These are phyloP conservation scores for Colius striatus DNA, from an alignment of 2,113 vertebrate species.

Conservation along the genomic window DNA sequence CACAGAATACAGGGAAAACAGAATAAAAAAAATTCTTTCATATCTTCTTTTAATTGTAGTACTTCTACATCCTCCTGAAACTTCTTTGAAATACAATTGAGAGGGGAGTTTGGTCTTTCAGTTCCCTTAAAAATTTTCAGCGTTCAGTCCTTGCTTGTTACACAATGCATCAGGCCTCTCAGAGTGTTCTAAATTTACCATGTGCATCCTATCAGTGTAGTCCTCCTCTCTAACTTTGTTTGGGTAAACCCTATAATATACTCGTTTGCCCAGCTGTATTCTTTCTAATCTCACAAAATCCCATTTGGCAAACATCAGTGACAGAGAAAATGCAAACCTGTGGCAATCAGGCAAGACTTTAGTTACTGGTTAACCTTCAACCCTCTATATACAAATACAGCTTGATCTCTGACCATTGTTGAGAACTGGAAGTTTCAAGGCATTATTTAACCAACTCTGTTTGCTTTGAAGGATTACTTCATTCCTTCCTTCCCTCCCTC, in stretches of 20 bases:
- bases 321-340: slow-evolving; percentile 63
- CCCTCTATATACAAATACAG: slow-evolving; percentile 40
- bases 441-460: slow-evolving; percentile 56
- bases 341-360: slow-evolving; percentile 41
- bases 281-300: slow-evolving; percentile 66
- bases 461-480: slow-evolving; percentile 57
- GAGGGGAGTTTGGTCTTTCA: not conserved
- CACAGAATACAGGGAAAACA: not conserved
- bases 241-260: slow-evolving; percentile 28
- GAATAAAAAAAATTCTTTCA: not conserved
- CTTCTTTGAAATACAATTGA: not conserved
- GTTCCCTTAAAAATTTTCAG: not conserved
- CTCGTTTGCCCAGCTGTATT: slow-evolving; percentile 51
- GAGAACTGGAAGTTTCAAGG: slow-evolving; percentile 59
- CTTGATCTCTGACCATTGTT: slow-evolving; percentile 56
- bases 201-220: not conserved
- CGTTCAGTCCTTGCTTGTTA: not conserved
- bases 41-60: not conserved
- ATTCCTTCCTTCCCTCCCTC: not conserved
- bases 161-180: not conserved
- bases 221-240: not conserved
- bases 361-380: slow-evolving; percentile 63
- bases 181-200: not conserved
- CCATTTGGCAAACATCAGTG: slow-evolving; percentile 54
- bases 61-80: not conserved